phyloP scores from a whole-genome alignment of 35 echinoderm and acorn worm species.

The Lytechinus variegatus region DNA sequence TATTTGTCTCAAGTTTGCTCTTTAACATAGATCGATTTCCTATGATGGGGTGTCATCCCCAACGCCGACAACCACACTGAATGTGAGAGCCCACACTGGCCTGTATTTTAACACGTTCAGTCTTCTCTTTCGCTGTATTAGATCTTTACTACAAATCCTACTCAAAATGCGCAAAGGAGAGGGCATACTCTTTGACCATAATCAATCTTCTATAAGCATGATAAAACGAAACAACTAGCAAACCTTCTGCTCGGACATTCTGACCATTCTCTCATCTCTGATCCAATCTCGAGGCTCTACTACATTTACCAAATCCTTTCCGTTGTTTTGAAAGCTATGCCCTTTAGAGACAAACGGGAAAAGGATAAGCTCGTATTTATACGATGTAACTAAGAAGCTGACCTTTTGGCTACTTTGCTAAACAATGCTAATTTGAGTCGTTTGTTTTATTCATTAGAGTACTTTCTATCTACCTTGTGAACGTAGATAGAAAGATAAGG shows the following conservation, averaged over 20 bases:
- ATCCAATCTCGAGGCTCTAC: no score
- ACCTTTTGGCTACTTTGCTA: neutral
- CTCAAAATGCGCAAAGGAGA: no score
- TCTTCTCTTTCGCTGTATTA: no score
- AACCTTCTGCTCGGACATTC: no score
- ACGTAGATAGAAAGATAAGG: neutral
- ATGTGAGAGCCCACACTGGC: neutral
- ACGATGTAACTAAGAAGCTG: neutral
- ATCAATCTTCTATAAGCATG: no score
- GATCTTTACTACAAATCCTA: no score
- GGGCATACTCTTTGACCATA: no score
- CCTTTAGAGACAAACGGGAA: neutral
- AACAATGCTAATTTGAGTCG: conserved; percentile 2
- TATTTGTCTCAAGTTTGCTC: neutral
- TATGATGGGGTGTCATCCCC: neutral
- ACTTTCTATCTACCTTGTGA: neutral
- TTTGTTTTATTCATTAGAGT: conserved; percentile 1
- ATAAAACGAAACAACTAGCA: no score
- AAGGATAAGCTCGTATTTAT: neutral
- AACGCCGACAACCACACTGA: neutral
- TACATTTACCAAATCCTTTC: neutral
- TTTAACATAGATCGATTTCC: neutral
- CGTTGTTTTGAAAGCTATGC: neutral
- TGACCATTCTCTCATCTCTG: no score
- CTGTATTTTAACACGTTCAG: neutral